Percentiles rank a stretch among this genome's conserved stretches.
These are phyloP conservation scores for Thera britannica DNA, from an alignment of 2,888 invertebrate genomes.

Conservation along the genomic window DNA sequence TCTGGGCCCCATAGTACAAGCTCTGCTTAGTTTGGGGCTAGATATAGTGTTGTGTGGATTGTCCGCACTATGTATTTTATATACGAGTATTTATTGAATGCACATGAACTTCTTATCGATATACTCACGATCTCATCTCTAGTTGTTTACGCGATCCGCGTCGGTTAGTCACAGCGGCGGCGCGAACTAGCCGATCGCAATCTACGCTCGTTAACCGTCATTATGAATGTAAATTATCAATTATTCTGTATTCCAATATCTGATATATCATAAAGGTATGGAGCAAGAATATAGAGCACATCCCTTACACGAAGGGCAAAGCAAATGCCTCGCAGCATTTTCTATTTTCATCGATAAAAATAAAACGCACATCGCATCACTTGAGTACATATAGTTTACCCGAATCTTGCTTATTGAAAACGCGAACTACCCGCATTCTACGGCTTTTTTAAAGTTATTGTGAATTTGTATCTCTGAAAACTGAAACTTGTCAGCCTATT, in stretches of 20 bases:
- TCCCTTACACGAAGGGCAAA: constrained; percentile 1
- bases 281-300: constrained; percentile 3
- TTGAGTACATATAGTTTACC: neutral
- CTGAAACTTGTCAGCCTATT: no score
- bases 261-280: constrained; percentile 16
- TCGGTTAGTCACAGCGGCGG: constrained; percentile 40
- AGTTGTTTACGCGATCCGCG: constrained; percentile 49
- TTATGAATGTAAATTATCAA: constrained; percentile 80
- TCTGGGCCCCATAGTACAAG: no score
- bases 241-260: constrained; percentile 51
- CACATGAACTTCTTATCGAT: constrained; percentile 38
- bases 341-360: constrained; percentile 9
- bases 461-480: neutral
- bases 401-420: neutral
- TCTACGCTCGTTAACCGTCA: constrained; percentile 74
- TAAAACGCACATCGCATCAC: constrained; percentile 3
- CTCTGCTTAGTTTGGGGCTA: no score
- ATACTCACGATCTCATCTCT: constrained; percentile 17
- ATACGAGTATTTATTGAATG: neutral
- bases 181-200: constrained; percentile 72
- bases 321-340: neutral
- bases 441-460: constrained; percentile 2
- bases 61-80: no score
- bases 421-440: constrained; percentile 1
- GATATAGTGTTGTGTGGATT: no score